Evolutionary conservation across 2,797 vertebrate species (phyloP), one percentile per base, ranked within the genome.

Genomic region (Mormyrus proboscirostris): DNA sequence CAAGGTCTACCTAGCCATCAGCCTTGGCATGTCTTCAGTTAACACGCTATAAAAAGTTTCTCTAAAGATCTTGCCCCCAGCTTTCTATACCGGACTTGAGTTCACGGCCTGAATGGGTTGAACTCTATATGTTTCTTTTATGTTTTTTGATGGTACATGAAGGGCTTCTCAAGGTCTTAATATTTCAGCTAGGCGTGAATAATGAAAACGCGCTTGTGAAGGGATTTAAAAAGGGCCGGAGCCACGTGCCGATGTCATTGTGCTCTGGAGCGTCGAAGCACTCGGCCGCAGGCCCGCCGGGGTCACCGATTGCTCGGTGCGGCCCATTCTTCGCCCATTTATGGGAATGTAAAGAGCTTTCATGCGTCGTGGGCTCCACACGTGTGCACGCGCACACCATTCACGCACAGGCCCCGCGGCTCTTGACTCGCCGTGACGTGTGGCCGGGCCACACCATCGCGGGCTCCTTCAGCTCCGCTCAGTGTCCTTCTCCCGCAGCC

Each of bases 251-350:
- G 53, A 84, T 91, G 89, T 94, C 91, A 93, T 92, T 93, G 91
- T 93, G 90, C 91, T 92, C 84, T 91, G 86, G 90, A 94, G 89
- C 90, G 55, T 91, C 91, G 90, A 89, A 90, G 90, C 90, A 92
- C 90, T 92, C 91, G 94, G 92, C 22, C 91, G 93, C 90, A 50
- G 82, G 89, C 90, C 92, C 91, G 73, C 89, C 83, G 90, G 92
- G 92, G 92, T 93, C 91, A 90, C 55, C 92, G 91, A 90, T 92
- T 92, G 91, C 92, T 92, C 93, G 94, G 94, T 93, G 93, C 93
- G 92, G 88, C 93, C 92, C 91, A 93, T 94, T 94, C 91, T 93
- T 92, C 92, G 91, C 90, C 92, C 89, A 92, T 93, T 93, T 88
- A 89, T 93, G 89, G 90, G 93, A 88, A 84, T 89, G 91, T 94